Base-by-base conservation (phyloP, 2,797 vertebrate genomes). In the Harpagifer antarcticus region DNA sequence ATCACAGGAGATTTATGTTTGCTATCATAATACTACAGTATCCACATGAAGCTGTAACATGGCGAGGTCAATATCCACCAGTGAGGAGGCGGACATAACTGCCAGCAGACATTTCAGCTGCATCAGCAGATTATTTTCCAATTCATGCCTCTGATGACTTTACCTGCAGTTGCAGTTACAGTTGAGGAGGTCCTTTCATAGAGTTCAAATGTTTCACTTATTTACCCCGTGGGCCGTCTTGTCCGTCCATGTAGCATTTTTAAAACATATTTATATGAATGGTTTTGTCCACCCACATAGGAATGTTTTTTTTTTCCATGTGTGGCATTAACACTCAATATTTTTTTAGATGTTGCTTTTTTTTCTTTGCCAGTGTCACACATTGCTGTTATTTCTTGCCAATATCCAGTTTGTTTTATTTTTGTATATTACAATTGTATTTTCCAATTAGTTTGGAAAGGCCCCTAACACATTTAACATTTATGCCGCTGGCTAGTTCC, bases 1-100 rank as follows among this genome's bases (percentile, higher is more conserved):
- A 82, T 83, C 72, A 75, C 77, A 73, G 56, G 64, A 69, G 79
- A 88, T 89, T 74, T 64, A 77, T 85, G 68, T 86, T 75, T 88
- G 68, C 77, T 84, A 53, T 67, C 65, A 80, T 76, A 76, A 84
- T 79, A 72, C 70, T 57, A 7, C 49, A n/a, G 70, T 67, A 81
- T 80, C 77, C 77, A 76, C 17, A 31, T 74, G 55, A 83, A 81
- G 73, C 68, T 53, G 2, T 79, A 74, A 78, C 83, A 80, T 56
- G 69, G 80, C 6, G 43, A 73, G 80, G 82, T 86, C 82, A 84
- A 86, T 81, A 88, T 89, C 79, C 75, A 86, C 64, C 50, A 43
- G 71, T 9, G 20, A 76, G 57, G 43, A 9, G 11, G 72, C 40
- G 0, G 31, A 76, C 69, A 47, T 67, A 56, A 84, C 60, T 1